phyloP scores from a whole-genome alignment of 2,888 invertebrate species.

The Drosophila quasianomalipes region DNA sequence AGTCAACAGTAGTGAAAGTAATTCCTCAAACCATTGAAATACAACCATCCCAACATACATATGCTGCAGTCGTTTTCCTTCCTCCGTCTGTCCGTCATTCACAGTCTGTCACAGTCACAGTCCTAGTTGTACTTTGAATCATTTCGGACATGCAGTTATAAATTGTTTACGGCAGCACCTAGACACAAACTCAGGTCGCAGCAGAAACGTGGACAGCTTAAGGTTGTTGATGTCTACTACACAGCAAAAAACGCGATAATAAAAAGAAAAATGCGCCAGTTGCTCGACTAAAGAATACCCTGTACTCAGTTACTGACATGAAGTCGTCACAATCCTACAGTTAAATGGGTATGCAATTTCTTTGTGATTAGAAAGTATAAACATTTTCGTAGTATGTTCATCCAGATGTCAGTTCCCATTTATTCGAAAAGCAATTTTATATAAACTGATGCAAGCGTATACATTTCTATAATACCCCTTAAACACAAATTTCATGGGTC shows the following conservation, averaged over 20 bases:
- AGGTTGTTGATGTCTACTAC: conserved; percentile 45
- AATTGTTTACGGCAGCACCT: conserved; percentile 43
- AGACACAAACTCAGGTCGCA: conserved; percentile 20
- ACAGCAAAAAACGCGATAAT: conserved; percentile 11
- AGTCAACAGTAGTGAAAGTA: background rate
- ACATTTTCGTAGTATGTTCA: background rate
- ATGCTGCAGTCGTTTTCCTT: background rate
- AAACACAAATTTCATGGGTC: background rate
- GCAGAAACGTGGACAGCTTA: conserved; percentile 50
- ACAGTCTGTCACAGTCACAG: conserved; percentile 26
- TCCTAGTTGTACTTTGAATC: conserved; percentile 27
- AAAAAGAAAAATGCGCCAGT: background rate
- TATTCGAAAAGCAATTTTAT: background rate
- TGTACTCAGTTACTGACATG: background rate
- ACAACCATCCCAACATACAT: background rate
- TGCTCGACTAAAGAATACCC: conserved; percentile 4
- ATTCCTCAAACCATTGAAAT: conserved; percentile 3
- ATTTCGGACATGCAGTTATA: conserved; percentile 24
- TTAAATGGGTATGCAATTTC: background rate
- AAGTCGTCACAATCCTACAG: background rate
- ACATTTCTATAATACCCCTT: background rate
- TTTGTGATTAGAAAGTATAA: background rate
- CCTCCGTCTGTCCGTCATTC: background rate
- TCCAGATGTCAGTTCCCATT: background rate
- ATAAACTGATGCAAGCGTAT: background rate